phyloP scores from a whole-genome alignment of 2,113 vertebrate genomes.

The Leiothrix lutea region DNA sequence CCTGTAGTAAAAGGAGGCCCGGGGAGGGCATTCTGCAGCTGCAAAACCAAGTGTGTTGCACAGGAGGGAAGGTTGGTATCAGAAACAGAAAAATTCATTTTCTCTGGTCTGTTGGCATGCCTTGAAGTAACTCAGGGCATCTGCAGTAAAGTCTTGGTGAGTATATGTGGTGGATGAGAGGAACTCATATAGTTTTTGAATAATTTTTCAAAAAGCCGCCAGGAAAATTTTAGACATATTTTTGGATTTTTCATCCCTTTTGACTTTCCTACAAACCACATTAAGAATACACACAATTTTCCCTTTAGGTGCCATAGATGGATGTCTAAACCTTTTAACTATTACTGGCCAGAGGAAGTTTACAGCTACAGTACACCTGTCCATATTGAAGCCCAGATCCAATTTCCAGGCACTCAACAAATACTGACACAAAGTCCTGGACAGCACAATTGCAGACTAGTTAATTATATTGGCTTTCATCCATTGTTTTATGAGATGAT shows the following conservation, averaged over 20 bases:
- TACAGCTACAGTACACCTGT: not conserved
- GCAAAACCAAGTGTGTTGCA: not conserved
- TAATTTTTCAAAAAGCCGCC: not conserved
- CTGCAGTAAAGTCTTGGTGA: not conserved
- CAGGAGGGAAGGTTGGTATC: not conserved
- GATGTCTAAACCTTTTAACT: not conserved
- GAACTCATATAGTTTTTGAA: not conserved
- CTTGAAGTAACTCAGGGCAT: not conserved
- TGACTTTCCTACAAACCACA: not conserved
- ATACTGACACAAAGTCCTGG: not conserved
- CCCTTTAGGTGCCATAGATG: not conserved
- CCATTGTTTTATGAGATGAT: not conserved
- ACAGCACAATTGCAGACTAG: not conserved
- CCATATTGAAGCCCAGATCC: accelerated
- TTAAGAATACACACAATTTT: not conserved
- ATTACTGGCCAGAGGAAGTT: not conserved
- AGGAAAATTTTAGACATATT: not conserved
- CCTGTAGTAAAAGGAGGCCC: not conserved
- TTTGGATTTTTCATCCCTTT: not conserved
- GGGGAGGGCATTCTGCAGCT: not conserved
- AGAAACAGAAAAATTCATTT: not conserved
- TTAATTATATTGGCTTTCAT: not conserved
- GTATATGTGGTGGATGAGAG: not conserved
- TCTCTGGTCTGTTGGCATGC: not conserved
- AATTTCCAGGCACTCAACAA: not conserved